Conservation (phyloP, 2,888 invertebrate species). For the Sicus ferrugineus region DNA sequence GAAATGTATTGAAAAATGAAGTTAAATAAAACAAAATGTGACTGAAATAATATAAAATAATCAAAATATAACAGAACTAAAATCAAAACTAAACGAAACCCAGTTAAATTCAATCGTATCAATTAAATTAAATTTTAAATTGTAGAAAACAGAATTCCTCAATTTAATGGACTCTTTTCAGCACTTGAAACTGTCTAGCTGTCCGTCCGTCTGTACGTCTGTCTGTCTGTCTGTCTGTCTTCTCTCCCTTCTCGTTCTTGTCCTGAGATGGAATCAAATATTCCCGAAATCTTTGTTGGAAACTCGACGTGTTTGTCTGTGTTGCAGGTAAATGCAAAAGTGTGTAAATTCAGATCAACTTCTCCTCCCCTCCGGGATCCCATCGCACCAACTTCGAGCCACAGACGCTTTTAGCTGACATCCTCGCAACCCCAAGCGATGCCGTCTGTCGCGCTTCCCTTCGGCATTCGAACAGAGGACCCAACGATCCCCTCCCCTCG, state of each 20-base stretch:
- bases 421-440: not conserved
- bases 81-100: no score
- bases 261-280: constrained; percentile 3
- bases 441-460: not conserved
- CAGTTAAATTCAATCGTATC: no score
- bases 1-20: no score
- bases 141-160: no score
- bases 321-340: constrained; percentile 56
- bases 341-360: constrained; percentile 19
- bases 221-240: constrained; percentile 32
- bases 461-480: no score
- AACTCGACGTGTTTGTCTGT: constrained; percentile 43
- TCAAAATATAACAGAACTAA: no score
- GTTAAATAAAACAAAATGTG: no score
- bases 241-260: not conserved
- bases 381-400: constrained; percentile 28
- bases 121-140: no score
- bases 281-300: not conserved
- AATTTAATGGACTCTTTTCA: no score
- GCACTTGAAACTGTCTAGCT: no score
- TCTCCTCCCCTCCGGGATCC: not conserved
- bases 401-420: constrained; percentile 40
- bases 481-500: not conserved
- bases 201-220: no score
- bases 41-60: no score